phyloP scores from a whole-genome alignment of 2,888 invertebrate species.

The Hetaerina titia region DNA sequence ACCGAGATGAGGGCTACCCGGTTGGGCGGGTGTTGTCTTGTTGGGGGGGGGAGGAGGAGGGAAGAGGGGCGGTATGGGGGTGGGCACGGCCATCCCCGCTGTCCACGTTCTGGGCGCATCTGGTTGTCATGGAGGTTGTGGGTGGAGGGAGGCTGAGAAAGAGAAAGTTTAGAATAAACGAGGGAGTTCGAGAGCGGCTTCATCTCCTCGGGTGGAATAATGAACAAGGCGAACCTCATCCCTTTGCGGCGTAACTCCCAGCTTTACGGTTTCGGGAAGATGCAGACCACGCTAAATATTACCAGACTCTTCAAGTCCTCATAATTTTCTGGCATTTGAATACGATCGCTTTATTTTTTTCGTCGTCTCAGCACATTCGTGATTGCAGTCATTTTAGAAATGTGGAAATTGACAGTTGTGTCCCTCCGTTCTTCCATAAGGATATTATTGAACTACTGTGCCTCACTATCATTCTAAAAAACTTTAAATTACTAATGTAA shows the following conservation, averaged over 20 bases:
- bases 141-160: not conserved
- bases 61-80: conserved; percentile 72
- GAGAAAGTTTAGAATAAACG: not conserved
- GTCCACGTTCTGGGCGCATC: conserved; percentile 71
- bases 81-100: conserved; percentile 72
- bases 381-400: no score
- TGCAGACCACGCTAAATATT: no score
- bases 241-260: not conserved
- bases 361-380: no score
- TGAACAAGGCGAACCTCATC: not conserved
- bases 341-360: no score
- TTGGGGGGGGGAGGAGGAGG: conserved; percentile 48
- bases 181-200: not conserved
- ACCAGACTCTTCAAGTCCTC: no score
- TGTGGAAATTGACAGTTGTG: no score
- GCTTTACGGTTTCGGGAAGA: no score
- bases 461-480: no score
- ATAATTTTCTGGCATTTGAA: no score
- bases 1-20: conserved; percentile 30
- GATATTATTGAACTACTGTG: no score
- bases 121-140: conserved; percentile 42
- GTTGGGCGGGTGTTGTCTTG: not conserved
- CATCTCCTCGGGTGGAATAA: not conserved
- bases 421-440: no score
- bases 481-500: no score